Evolutionary conservation across 2,888 invertebrate species (phyloP).

Genomic region (Elmis aenea): DNA sequence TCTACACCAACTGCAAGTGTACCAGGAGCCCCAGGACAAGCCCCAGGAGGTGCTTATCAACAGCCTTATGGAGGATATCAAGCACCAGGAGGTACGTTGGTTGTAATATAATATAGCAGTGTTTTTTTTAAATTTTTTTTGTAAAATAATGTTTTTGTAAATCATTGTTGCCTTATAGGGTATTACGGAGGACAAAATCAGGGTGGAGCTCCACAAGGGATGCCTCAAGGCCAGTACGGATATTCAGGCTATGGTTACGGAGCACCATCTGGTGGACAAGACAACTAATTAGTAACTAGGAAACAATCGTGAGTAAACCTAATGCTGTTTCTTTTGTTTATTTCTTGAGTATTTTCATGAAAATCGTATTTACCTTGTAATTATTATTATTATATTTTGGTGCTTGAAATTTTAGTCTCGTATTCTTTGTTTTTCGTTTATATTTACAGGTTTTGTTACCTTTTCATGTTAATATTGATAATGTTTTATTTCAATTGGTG

Average conservation of each 20-base stretch:
- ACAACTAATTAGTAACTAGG: conserved; percentile 18
- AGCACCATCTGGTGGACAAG: conserved; percentile 23
- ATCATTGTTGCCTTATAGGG: conserved; percentile 25
- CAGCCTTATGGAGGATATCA: conserved; percentile 42
- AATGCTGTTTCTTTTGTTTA: conserved; percentile 1
- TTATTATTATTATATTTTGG: conserved; percentile 3
- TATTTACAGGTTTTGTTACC: neutral
- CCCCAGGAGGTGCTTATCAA: conserved; percentile 29
- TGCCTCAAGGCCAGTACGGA: conserved; percentile 44
- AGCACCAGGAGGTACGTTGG: conserved; percentile 36
- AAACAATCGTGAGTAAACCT: conserved; percentile 13
- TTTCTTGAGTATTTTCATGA: neutral
- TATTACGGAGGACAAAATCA: conserved; percentile 42
- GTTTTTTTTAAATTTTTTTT: conserved; percentile 3
- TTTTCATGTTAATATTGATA: conserved; percentile 2
- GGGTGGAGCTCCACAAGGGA: conserved; percentile 36
- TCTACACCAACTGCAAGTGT: conserved; percentile 28
- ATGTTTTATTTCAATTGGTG: conserved; percentile 1
- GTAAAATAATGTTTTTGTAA: conserved; percentile 5
- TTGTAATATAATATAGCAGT: conserved; percentile 1
- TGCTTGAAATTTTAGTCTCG: conserved; percentile 3
- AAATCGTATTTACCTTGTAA: neutral
- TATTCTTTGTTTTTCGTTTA: conserved; percentile 2
- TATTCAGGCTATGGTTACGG: conserved; percentile 47
- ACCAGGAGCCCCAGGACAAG: conserved; percentile 27